Conservation (phyloP, 2,797 vertebrate genomes). For the Tenualosa ilisha region DNA sequence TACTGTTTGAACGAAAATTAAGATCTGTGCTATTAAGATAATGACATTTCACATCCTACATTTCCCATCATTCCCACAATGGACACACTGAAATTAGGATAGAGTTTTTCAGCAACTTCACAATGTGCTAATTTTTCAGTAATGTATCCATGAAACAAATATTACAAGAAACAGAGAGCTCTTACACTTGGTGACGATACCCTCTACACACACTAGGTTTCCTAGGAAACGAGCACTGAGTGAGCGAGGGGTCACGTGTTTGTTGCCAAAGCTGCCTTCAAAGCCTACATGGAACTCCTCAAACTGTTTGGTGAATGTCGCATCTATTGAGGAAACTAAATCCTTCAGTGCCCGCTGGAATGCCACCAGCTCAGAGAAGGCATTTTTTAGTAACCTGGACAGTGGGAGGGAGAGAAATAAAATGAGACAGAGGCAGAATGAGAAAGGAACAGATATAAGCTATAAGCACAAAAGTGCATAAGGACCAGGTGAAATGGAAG, state of each 20-base stretch:
- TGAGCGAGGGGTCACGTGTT: constrained; percentile 62
- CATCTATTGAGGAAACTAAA: constrained; percentile 69
- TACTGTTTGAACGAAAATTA: too few species aligned
- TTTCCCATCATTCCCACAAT: too few species aligned
- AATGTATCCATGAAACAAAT: not conserved
- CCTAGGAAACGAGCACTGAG: constrained; percentile 67
- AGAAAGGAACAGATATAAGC: not conserved
- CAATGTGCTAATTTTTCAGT: not conserved
- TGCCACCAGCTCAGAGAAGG: constrained; percentile 70
- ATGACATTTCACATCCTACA: too few species aligned
- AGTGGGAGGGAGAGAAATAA: not conserved
- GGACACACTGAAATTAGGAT: not conserved
- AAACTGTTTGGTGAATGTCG: constrained; percentile 69
- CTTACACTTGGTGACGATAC: constrained; percentile 76
- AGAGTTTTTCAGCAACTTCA: not conserved
- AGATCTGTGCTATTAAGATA: too few species aligned
- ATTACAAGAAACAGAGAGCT: not conserved
- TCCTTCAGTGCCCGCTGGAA: constrained; percentile 78
- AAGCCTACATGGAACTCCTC: constrained; percentile 69
- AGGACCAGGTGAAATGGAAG: too few species aligned
- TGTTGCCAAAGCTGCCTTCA: constrained; percentile 69
- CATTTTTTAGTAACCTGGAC: constrained; percentile 70
- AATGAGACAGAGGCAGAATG: too few species aligned
- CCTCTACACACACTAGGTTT: constrained; percentile 73
- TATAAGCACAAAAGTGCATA: too few species aligned